Evolutionary conservation across 2,113 vertebrate genomes (phyloP), one percentile per base, ranked within the genome.

Genomic region (Pomatostomus ruficeps): DNA sequence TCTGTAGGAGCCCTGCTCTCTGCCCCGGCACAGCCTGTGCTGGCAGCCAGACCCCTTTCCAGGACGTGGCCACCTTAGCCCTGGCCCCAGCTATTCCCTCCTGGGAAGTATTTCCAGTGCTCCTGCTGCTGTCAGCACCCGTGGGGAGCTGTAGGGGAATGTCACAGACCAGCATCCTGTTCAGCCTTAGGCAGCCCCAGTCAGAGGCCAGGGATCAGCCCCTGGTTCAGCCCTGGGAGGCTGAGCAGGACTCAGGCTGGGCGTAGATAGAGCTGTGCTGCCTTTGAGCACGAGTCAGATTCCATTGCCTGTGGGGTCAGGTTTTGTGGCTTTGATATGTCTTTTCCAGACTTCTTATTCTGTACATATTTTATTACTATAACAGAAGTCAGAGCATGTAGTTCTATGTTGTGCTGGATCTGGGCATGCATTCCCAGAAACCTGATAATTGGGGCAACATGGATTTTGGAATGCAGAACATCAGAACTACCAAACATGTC

Each of bases 11-110:
- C 67, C 82, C 45, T 78, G 24, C 17, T 52, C 29, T 57, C 21
- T 78, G 24, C 1, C 0, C 23, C 0, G 0, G 57, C 67, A 13
- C 2, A 0, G 16, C 8, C 35, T 0, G 0, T 11, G 43, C 38
- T 73, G 67, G 51, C 46, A 74, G 11, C 19, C 43, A 45, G 57
- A 6, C 20, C 48, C 46, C 65, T 54, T 33, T 12, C 52, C 28
- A 43, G 49, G 31, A 55, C n/a, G 15, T 6, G 23, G 46, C 15
- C 40, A 31, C 1, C 0, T 46, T 17, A 55, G 31, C 31, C 25
- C 70, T 38, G 23, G 22, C 26, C 45, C 46, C 46, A n/a, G 12
- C 12, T 58, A 2, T 12, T 51, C 12, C 54, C 28, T 52, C 23
- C n/a, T 72, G 24, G 21, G n/a, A 59, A 55, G 33, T 21, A 4